Evolutionary conservation across 2,113 vertebrate species (phyloP).

Genomic region (Leptosomus discolor): DNA sequence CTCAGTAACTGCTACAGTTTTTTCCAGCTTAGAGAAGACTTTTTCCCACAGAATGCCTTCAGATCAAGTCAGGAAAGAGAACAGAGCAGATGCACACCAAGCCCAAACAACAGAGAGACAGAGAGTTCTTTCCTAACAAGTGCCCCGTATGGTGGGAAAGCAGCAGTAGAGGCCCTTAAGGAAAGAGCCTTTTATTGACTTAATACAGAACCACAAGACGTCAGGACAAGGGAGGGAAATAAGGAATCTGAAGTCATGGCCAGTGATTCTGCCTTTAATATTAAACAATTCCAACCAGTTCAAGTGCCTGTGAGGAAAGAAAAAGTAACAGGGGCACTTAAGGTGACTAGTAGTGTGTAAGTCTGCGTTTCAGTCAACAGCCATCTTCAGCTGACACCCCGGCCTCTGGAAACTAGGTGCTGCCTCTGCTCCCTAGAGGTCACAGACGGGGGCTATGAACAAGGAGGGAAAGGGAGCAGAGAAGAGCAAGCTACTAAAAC

Average conservation of each 20-base stretch:
- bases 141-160: neutral
- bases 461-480: neutral
- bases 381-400: neutral
- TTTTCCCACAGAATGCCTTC: neutral
- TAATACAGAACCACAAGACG: neutral
- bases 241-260: neutral
- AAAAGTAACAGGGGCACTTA: neutral
- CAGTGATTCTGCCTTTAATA: neutral
- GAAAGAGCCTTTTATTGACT: neutral
- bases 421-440: neutral
- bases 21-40: neutral
- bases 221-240: neutral
- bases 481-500: neutral
- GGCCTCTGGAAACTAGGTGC: neutral
- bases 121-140: neutral
- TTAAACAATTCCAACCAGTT: neutral
- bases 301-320: neutral
- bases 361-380: neutral
- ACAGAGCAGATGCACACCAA: neutral
- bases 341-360: neutral
- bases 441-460: rapidly evolving
- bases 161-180: neutral
- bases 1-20: neutral
- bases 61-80: neutral
- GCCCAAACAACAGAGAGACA: neutral